Evolutionary conservation across 1,140 invertebrate species (phyloP).

Genomic region (Drosophila mauritiana): DNA sequence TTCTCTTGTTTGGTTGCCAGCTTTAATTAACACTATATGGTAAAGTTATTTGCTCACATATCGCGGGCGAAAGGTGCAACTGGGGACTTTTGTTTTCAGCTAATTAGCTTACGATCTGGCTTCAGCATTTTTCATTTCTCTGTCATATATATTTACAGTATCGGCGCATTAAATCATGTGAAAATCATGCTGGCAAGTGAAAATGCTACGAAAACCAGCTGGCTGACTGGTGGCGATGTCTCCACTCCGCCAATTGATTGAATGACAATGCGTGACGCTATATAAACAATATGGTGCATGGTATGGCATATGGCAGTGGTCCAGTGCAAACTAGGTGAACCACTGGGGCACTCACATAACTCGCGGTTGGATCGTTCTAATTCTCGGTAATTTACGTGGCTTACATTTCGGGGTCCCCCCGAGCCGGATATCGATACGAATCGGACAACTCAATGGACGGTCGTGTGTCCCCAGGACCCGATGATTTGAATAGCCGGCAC

Average conservation of each 20-base stretch:
- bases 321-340: conserved; percentile 75
- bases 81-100: conserved; percentile 69
- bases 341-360: conserved; percentile 53
- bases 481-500: conserved; percentile 37
- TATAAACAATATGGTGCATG: background rate
- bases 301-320: conserved; percentile 42
- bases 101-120: conserved; percentile 60
- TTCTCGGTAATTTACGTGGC: conserved; percentile 74
- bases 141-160: conserved; percentile 43
- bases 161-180: conserved; percentile 74
- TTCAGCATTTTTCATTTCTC: conserved; percentile 41
- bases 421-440: conserved; percentile 63
- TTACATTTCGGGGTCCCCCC: conserved; percentile 55
- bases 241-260: conserved; percentile 53
- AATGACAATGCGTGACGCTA: conserved; percentile 71
- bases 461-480: conserved; percentile 13
- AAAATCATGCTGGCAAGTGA: conserved; percentile 67
- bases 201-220: conserved; percentile 77
- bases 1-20: conserved; percentile 64
- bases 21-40: conserved; percentile 82
- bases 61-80: conserved; percentile 26
- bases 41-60: conserved; percentile 58
- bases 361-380: conserved; percentile 65
- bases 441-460: conserved; percentile 18
- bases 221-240: conserved; percentile 32